Evolutionary conservation across 2,888 invertebrate species (phyloP).

Genomic region (Ectemnius lituratus): DNA sequence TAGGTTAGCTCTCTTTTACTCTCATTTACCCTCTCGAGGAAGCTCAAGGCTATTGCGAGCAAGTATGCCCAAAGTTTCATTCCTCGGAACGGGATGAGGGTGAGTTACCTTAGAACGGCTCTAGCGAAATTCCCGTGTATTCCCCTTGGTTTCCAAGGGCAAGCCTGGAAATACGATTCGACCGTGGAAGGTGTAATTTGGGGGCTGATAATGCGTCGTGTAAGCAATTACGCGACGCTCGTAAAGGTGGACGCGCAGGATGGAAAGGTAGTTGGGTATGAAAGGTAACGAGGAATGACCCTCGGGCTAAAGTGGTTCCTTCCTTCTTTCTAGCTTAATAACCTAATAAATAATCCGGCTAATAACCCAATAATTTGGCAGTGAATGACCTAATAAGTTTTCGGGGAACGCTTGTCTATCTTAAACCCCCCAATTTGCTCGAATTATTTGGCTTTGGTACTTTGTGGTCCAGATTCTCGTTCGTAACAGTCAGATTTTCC

Average conservation of each 20-base stretch:
- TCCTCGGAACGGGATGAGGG: conserved; percentile 8
- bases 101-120: not conserved
- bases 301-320: not conserved
- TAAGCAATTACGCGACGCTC: conserved; percentile 10
- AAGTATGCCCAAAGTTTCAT: conserved; percentile 34
- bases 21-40: conserved; percentile 11
- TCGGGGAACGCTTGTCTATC: not conserved
- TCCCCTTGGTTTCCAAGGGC: not conserved
- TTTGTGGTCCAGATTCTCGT: not conserved
- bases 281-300: conserved; percentile 1
- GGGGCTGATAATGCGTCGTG: conserved; percentile 5
- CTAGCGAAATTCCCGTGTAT: not conserved
- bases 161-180: not conserved
- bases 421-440: not conserved
- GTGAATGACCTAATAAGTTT: not conserved
- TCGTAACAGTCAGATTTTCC: conserved; percentile 31
- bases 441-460: not conserved
- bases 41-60: conserved; percentile 30
- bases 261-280: not conserved
- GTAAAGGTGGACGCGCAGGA: not conserved
- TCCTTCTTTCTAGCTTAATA: not conserved
- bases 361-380: no score
- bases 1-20: no score
- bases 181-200: conserved; percentile 10
- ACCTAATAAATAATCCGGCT: no score